A percentile compares a stretch with the other conserved stretches of the same genome.
These are phyloP conservation scores for Psittacula derbiana DNA, from an alignment of 2,797 vertebrate genomes.

Conservation along the genomic window DNA sequence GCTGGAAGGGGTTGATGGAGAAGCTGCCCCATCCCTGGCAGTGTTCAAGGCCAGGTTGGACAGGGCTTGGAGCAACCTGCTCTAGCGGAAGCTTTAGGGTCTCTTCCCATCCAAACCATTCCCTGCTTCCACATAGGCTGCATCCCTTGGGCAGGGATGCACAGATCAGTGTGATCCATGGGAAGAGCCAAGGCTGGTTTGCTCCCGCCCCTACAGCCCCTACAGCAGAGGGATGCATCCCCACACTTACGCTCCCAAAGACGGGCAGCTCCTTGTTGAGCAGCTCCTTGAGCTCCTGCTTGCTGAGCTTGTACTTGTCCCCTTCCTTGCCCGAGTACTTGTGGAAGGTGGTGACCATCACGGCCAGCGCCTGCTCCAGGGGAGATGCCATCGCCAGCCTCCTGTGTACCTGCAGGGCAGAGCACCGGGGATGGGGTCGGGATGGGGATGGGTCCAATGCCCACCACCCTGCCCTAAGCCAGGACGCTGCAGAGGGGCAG, in stretches of 20 bases:
- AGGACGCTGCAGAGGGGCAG: too few relatives aligned
- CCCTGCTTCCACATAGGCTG: background rate
- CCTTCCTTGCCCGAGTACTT: slow-evolving; percentile 78
- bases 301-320: slow-evolving; percentile 78
- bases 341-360: slow-evolving; percentile 77
- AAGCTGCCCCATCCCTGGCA: background rate
- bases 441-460: fast-evolving
- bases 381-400: slow-evolving; percentile 44
- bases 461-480: background rate
- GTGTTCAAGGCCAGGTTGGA: background rate
- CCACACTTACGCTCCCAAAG: slow-evolving; percentile 69
- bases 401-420: background rate
- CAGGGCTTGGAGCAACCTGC: background rate
- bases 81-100: background rate
- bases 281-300: slow-evolving; percentile 80
- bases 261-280: slow-evolving; percentile 77
- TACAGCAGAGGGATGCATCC: fast-evolving
- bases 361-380: slow-evolving; percentile 68
- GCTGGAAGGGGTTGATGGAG: background rate
- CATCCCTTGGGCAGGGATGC: background rate
- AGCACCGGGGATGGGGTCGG: fast-evolving
- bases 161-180: background rate
- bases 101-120: background rate
- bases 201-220: fast-evolving
- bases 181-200: fast-evolving